phyloP scores from a whole-genome alignment of 1,140 invertebrate species.

The Brachionus manjavacas region DNA sequence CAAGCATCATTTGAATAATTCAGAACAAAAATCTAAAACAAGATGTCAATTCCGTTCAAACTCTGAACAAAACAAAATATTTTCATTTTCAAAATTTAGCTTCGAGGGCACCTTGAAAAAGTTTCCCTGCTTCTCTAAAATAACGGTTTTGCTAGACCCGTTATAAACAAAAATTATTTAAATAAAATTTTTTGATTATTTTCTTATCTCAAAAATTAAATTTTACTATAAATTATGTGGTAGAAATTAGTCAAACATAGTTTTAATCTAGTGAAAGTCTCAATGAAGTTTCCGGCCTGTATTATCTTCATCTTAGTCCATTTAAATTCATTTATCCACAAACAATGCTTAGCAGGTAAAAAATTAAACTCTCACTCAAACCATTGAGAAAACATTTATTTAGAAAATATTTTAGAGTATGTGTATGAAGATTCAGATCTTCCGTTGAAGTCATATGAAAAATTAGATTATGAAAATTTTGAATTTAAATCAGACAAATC shows the following conservation, averaged over 20 bases:
- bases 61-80: neutral
- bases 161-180: neutral
- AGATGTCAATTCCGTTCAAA: neutral
- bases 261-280: neutral
- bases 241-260: neutral
- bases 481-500: neutral
- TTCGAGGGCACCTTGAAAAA: neutral
- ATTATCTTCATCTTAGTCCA: neutral
- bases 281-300: neutral
- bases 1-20: neutral
- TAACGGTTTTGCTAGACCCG: neutral
- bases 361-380: neutral
- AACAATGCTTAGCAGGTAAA: neutral
- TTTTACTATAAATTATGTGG: neutral
- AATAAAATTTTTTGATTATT: neutral
- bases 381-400: neutral
- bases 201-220: neutral
- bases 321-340: neutral
- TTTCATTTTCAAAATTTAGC: neutral
- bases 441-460: neutral
- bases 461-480: slow-evolving; percentile 24
- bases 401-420: neutral
- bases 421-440: neutral
- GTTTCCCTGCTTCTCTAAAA: neutral
- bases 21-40: neutral